A percentile compares a stretch with the other conserved stretches of the same genome.
Conservation (phyloP, 1,140 invertebrate genomes). For the Meteorus sp. region DNA sequence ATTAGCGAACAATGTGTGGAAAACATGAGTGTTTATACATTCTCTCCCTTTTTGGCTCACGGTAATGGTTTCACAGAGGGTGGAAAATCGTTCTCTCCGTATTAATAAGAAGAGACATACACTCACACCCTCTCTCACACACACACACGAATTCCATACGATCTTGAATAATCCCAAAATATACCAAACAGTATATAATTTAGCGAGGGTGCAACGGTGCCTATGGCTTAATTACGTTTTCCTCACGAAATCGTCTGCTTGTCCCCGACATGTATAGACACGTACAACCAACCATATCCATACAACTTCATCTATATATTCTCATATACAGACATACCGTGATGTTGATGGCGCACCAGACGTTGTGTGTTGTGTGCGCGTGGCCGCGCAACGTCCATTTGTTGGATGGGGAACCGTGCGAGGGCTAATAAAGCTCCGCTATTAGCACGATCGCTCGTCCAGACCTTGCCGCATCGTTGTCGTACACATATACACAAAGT, state of each 20-base stretch:
- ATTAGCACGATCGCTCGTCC: conserved; percentile 22
- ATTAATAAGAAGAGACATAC: conserved; percentile 27
- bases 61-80: conserved; percentile 30
- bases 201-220: conserved; percentile 2
- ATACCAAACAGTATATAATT: too few species aligned
- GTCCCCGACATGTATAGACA: conserved; percentile 1
- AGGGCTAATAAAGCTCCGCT: conserved; percentile 31
- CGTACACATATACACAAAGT: too few species aligned
- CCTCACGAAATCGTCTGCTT: conserved; percentile 27
- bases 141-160: conserved; percentile 21
- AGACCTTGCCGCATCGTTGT: not conserved
- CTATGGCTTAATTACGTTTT: conserved; percentile 34
- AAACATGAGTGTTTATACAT: conserved; percentile 17
- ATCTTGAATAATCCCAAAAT: conserved; percentile 29
- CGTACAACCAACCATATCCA: not conserved
- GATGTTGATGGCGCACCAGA: conserved; percentile 24
- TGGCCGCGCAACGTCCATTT: not conserved
- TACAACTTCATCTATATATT: not conserved
- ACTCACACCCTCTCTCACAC: too few species aligned
- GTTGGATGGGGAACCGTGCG: not conserved
- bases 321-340: conserved; percentile 6
- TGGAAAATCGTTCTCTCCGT: conserved; percentile 31
- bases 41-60: not conserved
- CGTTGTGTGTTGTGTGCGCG: conserved; percentile 26
- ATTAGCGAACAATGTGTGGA: conserved; percentile 1